phyloP scores from a whole-genome alignment of 2,797 vertebrate genomes.

The Sylvia borin region DNA sequence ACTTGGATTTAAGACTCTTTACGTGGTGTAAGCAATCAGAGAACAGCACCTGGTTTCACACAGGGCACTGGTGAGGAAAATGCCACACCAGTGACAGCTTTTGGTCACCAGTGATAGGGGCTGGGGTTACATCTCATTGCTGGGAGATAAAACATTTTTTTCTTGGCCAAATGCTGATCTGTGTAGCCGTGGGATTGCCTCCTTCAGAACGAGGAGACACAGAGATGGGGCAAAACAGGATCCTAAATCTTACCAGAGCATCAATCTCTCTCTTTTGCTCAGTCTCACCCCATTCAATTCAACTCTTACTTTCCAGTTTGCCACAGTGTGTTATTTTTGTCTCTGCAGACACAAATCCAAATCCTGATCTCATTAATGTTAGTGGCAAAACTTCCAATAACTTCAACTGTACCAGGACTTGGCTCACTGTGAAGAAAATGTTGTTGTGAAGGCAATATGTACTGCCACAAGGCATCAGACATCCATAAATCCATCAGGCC shows the following conservation, averaged over 20 bases:
- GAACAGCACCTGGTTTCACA: not conserved
- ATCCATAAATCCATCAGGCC: conserved; percentile 54
- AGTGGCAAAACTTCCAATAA: conserved; percentile 52
- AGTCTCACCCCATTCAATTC: conserved; percentile 21
- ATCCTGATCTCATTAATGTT: conserved; percentile 50
- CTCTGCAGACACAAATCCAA: conserved; percentile 42
- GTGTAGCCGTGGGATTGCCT: not conserved
- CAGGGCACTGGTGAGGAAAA: not conserved
- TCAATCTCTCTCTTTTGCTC: not conserved
- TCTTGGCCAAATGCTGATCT: not conserved
- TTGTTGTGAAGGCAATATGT: conserved; percentile 47
- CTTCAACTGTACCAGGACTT: conserved; percentile 27
- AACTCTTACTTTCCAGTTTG: conserved; percentile 7
- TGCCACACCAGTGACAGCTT: not conserved
- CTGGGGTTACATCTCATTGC: not conserved
- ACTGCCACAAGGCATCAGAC: conserved; percentile 47
- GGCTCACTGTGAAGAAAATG: conserved; percentile 50
- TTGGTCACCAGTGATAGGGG: not conserved
- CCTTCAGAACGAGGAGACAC: not conserved
- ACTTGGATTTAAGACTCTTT: not conserved
- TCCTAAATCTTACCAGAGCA: not conserved
- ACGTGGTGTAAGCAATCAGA: not conserved
- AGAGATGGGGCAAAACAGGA: not conserved
- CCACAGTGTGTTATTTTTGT: conserved; percentile 7
- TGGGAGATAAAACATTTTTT: not conserved